Conservation (phyloP, 1,140 invertebrate genomes). For the Drosophila hydei region DNA sequence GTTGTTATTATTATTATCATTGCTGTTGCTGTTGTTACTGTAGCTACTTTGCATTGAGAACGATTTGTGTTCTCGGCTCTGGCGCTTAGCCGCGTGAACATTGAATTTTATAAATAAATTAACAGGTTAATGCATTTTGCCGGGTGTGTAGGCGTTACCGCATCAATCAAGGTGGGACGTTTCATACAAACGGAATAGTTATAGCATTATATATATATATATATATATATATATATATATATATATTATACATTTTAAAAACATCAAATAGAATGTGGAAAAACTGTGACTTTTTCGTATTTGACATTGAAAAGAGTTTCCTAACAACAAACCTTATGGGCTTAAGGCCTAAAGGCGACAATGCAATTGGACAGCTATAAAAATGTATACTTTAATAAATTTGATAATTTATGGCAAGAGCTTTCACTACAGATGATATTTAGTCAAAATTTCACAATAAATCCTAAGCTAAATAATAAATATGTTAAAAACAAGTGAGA, state of each 20-base stretch:
- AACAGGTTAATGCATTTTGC: constrained; percentile 42
- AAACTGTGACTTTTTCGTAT: too few relatives aligned
- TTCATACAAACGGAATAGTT: constrained; percentile 5
- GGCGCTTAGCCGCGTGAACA: constrained; percentile 59
- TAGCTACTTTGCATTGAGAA: constrained; percentile 56
- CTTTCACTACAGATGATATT: too few relatives aligned
- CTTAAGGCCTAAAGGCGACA: too few relatives aligned
- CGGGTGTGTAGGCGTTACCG: constrained; percentile 1
- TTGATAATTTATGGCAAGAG: too few relatives aligned
- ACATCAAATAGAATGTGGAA: too few relatives aligned
- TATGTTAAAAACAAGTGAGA: not conserved
- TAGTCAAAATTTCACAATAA: not conserved
- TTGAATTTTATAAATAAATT: constrained; percentile 80
- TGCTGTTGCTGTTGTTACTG: constrained; percentile 15
- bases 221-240: too few relatives aligned
- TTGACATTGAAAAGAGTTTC: too few relatives aligned
- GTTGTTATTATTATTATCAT: constrained; percentile 16
- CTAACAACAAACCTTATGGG: too few relatives aligned
- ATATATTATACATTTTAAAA: too few relatives aligned
- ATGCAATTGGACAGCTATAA: too few relatives aligned
- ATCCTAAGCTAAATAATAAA: not conserved
- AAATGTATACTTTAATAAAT: too few relatives aligned
- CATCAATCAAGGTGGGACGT: not conserved
- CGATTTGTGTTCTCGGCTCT: constrained; percentile 43
- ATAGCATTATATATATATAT: too few relatives aligned